Base-by-base conservation (phyloP, 2,797 vertebrate genomes). In the Thamnophis elegans region DNA sequence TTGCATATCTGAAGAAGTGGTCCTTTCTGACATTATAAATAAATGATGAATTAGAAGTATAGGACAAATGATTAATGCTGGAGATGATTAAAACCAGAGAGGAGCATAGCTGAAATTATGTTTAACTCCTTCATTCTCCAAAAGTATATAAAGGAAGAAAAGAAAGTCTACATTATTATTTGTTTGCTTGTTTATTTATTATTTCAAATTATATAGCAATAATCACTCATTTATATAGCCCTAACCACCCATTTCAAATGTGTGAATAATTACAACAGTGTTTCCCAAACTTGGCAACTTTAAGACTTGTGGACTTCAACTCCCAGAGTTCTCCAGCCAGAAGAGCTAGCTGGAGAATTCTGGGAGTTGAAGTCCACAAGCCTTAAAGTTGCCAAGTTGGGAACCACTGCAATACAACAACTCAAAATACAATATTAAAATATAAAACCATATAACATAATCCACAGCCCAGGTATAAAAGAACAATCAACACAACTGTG, bases 21-120 rank as follows among this genome's bases (percentile, higher is more conserved):
- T 91, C 51, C 54, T 47, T 25, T 26, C 91, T 94, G 94, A 73
- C 92, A 91, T 73, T 1, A 93, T 94, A 89, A 92, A 95, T 93
- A 89, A 55, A 60, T 93, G 93, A 93, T 88, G 85, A 95, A 32
- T 86, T 32, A 88, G 92, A 88, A 94, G 93, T 89, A 93, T 51
- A 92, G 92, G 89, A 90, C 90, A 95, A 90, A 85, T 92, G 36
- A 93, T 18, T 25, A 16, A 91, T 54, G 54, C 85, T 82, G 55
- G 47, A 51, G 47, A 51, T 4, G 47, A 51, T 51, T 51, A 51
- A 51, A 51, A 51, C 51, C 93, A 95, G 36, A 54, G 90, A 89
- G 89, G 92, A 89, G 93, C 89, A 93, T 62, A 93, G 28, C 1
- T 1, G 94, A 89, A 93, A 88, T 92, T 91, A 65, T 90, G 42